Base-by-base conservation (phyloP, 2,113 vertebrate genomes). In the Apeltes quadracus region DNA sequence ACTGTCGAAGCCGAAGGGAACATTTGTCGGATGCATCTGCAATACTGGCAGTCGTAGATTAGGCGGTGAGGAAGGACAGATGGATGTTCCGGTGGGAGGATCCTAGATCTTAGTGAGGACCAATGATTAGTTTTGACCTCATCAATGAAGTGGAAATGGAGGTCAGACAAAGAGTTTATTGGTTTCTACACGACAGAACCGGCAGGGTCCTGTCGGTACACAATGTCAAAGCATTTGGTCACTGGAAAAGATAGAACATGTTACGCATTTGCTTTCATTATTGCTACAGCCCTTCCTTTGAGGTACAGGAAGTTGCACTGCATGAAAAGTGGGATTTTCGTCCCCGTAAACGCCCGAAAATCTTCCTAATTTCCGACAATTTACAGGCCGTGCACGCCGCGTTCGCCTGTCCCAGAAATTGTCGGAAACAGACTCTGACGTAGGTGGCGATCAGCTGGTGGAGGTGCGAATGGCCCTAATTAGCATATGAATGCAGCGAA, bases 121-220 rank as follows among this genome's bases (percentile, higher is more conserved):
- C 54, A 51, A 78, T 84, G 78, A 84, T 85, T 87, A 56, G 50
- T 79, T 87, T 75, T 84, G 87, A 89, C 88, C 84, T 85, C 50
- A 57, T 68, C 61, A 69, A 81, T 57, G 64, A 76, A 81, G 77
- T 69, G 61, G 75, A 85, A 85, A 86, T 82, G 5, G 79, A 83
- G 84, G 81, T 84, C 78, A 76, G 66, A 44, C 56, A 46, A 41
- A 20, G 20, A 76, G 57, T 64, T 12, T 66, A 81, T 75, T 73
- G 69, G 56, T 57, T 83, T 56, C 61, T 7, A 18, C 32, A 10
- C 59, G 25, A 65, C 74, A 38, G 69, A 53, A 38, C 23, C 22
- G 15, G 27, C 13, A 4, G 27, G 32, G 23, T 15, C 67, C 36
- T 2, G 44, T 15, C 46, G 38, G 25, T 20, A 34, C 41, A 39